Conservation (phyloP, 2,888 invertebrate genomes). For the Zele albiditarsus region DNA sequence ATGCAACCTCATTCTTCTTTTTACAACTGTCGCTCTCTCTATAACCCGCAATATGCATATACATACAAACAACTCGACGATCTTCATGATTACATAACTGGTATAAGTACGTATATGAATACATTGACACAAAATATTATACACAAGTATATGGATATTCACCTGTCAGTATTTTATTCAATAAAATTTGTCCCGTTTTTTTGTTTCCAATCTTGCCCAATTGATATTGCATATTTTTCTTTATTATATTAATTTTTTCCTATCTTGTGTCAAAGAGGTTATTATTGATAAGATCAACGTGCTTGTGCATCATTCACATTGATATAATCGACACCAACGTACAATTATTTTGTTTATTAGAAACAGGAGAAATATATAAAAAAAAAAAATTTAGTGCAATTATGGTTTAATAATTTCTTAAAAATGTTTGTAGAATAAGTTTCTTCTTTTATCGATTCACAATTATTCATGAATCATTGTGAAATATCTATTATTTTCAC, state of each 20-base stretch:
- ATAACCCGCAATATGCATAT: not conserved
- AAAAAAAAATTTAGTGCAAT: too few relatives aligned
- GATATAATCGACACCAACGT: not conserved
- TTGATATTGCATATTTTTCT: not conserved
- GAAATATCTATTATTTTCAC: too few relatives aligned
- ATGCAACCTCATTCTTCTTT: not conserved
- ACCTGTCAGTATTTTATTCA: not conserved
- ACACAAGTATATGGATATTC: not conserved
- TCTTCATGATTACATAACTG: constrained; percentile 1
- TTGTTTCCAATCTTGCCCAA: not conserved
- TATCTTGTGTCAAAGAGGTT: not conserved
- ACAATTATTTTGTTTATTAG: not conserved
- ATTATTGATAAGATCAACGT: not conserved
- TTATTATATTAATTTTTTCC: not conserved
- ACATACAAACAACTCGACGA: not conserved
- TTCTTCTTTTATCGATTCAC: too few relatives aligned
- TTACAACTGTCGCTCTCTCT: not conserved
- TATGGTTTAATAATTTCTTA: too few relatives aligned
- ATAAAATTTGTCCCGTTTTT: not conserved
- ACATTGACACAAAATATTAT: not conserved
- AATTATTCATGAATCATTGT: too few relatives aligned
- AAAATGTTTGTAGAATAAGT: too few relatives aligned
- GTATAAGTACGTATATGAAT: not conserved
- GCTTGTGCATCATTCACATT: not conserved
- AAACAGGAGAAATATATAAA: too few relatives aligned